Evolutionary conservation across 2,113 vertebrate genomes (phyloP), one percentile per base, ranked within the genome.

Genomic region (Panthera leo): DNA sequence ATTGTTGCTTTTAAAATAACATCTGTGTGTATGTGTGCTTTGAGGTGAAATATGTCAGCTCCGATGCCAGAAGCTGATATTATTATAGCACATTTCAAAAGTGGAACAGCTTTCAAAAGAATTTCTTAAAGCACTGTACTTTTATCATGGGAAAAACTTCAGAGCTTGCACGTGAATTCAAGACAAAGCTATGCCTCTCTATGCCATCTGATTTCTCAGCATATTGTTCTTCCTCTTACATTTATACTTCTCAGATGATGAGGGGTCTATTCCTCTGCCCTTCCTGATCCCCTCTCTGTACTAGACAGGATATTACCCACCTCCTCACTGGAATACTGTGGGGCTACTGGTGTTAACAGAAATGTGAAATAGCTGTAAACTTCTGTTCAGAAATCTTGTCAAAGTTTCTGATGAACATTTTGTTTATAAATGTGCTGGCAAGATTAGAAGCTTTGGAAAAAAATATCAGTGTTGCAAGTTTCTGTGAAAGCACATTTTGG

Each of bases 1-100:
- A 84, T 82, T 92, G 63, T 85, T 96, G 96, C 79, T 96, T 98
- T 96, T 94, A 94, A 96, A 98, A 97, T 92, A 85, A 89, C 48
- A 76, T 88, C 65, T 92, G 79, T 80, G 78, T 93, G 36, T 86
- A 65, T 94, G 70, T 89, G 45, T 89, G 53, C 78, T 96, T 80
- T 82, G 29, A 48, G 70, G 51, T 92, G 65, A 96, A 95, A 96
- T 85, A 96, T 82, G 58, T 95, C 91, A 85, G 90, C 61, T 53
- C 48, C 70, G 55, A 79, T 82, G 76, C 96, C 93, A 94, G 82
- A 96, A 91, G 61, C 63, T 93, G 75, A 76, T 96, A 92, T 63
- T 80, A 85, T 92, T 96, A 70, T 27, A 95, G 80, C 68, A 95
- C 61, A 96, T 95, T 96, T 96, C 79, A 97, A 90, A 96, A 53